Evolutionary conservation across 2,113 vertebrate genomes (phyloP).

Genomic region (Nothobranchius kuhntae): DNA sequence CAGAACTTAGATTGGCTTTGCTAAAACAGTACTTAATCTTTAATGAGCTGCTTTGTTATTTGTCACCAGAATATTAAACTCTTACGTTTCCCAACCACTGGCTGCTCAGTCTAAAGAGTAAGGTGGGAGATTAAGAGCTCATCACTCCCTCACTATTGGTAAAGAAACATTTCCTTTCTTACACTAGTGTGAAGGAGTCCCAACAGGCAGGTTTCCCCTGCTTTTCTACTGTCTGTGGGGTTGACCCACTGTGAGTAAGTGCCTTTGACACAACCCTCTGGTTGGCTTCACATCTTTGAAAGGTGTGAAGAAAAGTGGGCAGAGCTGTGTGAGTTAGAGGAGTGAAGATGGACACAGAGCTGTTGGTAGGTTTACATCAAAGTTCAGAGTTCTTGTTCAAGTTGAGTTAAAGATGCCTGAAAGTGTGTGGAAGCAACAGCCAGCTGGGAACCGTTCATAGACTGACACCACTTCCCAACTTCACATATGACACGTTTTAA

Average conservation of each 20-base stretch:
- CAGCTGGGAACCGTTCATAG: conserved; percentile 39
- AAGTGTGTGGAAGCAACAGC: conserved; percentile 45
- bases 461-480: conserved; percentile 33
- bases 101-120: too few relatives aligned
- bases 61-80: too few relatives aligned
- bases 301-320: conserved; percentile 35
- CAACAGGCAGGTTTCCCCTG: conserved; percentile 69
- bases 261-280: not conserved
- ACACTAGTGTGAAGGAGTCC: conserved; percentile 69
- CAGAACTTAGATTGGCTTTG: too few relatives aligned
- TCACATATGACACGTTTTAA: conserved; percentile 12
- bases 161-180: conserved; percentile 58
- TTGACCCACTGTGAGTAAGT: conserved; percentile 12
- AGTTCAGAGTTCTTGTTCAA: conserved; percentile 43
- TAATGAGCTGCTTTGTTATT: too few relatives aligned
- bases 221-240: conserved; percentile 51
- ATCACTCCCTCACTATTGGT: conserved; percentile 1
- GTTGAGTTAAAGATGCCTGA: conserved; percentile 34
- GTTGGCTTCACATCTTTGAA: conserved; percentile 15
- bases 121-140: conserved; percentile 10
- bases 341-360: conserved; percentile 37
- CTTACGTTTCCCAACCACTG: too few relatives aligned
- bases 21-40: too few relatives aligned
- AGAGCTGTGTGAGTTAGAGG: conserved; percentile 11
- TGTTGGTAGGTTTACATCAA: conserved; percentile 53